Evolutionary conservation across 2,797 vertebrate species (phyloP).

Genomic region (Crenuchus spilurus): DNA sequence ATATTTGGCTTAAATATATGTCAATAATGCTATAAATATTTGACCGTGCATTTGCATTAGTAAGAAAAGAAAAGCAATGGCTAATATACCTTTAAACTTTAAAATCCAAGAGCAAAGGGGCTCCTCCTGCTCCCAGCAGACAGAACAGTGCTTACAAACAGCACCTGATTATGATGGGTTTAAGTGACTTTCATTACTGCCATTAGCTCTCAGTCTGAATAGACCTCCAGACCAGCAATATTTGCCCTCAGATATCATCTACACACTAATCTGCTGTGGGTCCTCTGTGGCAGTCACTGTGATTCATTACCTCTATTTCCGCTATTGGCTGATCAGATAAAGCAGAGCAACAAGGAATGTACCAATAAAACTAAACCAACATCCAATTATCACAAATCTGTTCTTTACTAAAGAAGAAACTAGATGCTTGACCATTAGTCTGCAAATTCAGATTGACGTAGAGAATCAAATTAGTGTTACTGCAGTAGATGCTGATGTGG

Average conservation of each 20-base stretch:
- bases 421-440: not conserved
- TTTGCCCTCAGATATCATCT: slow-evolving; percentile 35
- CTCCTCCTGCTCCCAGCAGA: not conserved
- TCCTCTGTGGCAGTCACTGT: not conserved
- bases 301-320: slow-evolving; percentile 1
- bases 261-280: not conserved
- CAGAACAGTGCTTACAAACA: not conserved
- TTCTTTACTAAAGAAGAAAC: not conserved
- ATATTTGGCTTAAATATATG: too few species aligned
- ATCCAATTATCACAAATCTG: not conserved
- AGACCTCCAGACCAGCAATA: not conserved
- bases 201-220: not conserved
- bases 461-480: not conserved
- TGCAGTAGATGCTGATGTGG: too few species aligned
- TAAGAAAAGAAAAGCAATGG: too few species aligned
- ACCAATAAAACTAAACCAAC: not conserved
- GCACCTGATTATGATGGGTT: slow-evolving; percentile 14
- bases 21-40: too few species aligned
- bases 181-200: slow-evolving; percentile 25
- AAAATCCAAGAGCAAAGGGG: too few species aligned
- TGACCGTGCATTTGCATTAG: too few species aligned
- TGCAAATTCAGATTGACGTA: not conserved
- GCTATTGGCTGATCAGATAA: slow-evolving; percentile 7
- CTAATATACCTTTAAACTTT: too few species aligned
- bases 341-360: not conserved